Conservation (phyloP, 2,888 invertebrate genomes). For the Diplolepis rosae region DNA sequence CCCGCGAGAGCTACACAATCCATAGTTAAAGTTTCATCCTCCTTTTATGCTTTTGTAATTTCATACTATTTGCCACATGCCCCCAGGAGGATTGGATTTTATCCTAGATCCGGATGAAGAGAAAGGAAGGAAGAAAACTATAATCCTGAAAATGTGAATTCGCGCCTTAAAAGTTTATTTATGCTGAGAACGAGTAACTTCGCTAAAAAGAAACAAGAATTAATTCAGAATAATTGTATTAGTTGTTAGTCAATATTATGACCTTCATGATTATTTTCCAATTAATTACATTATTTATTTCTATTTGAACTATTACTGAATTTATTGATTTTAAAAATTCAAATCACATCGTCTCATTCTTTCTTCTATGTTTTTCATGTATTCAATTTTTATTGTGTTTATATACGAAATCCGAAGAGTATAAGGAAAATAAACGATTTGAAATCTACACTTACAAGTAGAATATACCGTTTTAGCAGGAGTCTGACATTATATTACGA, state of each 20-base stretch:
- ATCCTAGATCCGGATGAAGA: not conserved
- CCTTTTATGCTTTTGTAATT: constrained; percentile 23
- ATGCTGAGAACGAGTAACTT: not conserved
- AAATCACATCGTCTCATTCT: too few relatives aligned
- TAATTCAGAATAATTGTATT: too few relatives aligned
- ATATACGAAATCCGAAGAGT: not conserved
- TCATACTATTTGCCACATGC: constrained; percentile 19
- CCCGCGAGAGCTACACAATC: not conserved
- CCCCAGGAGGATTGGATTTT: constrained; percentile 7
- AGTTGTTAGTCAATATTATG: too few relatives aligned
- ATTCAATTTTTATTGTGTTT: not conserved
- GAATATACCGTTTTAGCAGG: not conserved
- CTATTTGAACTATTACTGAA: too few relatives aligned
- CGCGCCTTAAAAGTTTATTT: not conserved
- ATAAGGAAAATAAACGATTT: not conserved
- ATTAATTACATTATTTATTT: too few relatives aligned
- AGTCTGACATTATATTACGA: not conserved
- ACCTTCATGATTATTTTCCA: too few relatives aligned
- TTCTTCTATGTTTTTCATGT: not conserved
- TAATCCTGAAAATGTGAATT: constrained; percentile 7
- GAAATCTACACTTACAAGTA: not conserved
- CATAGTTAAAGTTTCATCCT: not conserved
- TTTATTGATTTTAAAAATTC: too few relatives aligned
- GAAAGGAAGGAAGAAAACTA: constrained; percentile 15
- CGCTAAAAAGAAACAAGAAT: not conserved